Evolutionary conservation across 2,888 invertebrate genomes (phyloP), one percentile per base, ranked within the genome.

Genomic region (Hypselothyrea guttata): DNA sequence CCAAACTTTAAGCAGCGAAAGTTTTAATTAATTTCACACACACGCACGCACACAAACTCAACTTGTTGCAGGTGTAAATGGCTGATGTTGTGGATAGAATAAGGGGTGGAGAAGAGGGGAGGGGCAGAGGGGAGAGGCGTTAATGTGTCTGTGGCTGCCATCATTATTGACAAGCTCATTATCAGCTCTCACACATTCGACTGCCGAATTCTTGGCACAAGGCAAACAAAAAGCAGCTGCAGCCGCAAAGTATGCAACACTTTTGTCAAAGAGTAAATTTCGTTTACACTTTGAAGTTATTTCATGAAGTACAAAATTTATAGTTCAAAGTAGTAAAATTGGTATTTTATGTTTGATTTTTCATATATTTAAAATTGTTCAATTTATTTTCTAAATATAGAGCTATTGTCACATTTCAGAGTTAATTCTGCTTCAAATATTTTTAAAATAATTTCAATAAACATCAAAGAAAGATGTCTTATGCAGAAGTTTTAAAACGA

Each of bases 11-110:
- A 75, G 52, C 62, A 63, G 70, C 59, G 57, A 71, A 85, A 82
- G 74, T 83, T 85, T 82, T 82, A 82, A 82, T 82, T 85, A 82
- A 82, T 79, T 83, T 82, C 71, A 63, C 85, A 73, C 74, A 56
- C 64, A 40, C 59, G 49, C 63, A 34, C 35, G 35, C 30, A 34
- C 15, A 12, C 33, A 16, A 62, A 57, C 74, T 61, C 61, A 66
- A 82, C 70, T 69, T 40, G 45, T 30, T 11, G 51, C 44, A 71
- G 76, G 72, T 72, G 71, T 64, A 55, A 60, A 22, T 22, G 22
- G 35, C 12, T 8, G 35, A 3, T 0, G 7, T 4, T 1, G 8
- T 2, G 2, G 30, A 30, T 1, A 30, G 15, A 0, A 11, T n/a
- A 7, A 5, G 7, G 13, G 4, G 7, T 0, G 2, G 7, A n/a